These are phyloP conservation scores for Branchellion lobata DNA, from an alignment of 2,888 invertebrate species.

Conservation along the genomic window DNA sequence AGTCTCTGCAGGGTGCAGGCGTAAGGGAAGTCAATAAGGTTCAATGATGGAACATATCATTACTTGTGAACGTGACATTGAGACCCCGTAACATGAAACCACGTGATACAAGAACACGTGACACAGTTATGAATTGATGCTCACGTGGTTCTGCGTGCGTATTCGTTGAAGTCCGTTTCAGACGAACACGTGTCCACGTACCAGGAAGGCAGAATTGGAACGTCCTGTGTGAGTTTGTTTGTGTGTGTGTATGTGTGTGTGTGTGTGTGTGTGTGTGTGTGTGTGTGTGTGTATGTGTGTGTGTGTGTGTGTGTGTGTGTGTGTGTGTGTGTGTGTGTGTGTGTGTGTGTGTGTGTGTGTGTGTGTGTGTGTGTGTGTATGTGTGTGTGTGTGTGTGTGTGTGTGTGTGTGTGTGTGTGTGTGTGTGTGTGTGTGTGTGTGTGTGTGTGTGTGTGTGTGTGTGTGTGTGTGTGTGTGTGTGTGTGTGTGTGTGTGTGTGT, in stretches of 20 bases:
- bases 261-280: conserved; percentile 20
- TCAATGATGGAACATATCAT: too few species aligned
- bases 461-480: conserved; percentile 17
- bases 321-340: conserved; percentile 27
- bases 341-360: conserved; percentile 2
- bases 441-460: conserved; percentile 23
- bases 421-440: conserved; percentile 21
- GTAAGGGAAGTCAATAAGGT: too few species aligned
- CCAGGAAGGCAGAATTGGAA: not conserved
- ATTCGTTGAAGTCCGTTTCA: not conserved
- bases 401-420: conserved; percentile 10
- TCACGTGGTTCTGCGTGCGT: not conserved
- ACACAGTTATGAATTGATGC: not conserved
- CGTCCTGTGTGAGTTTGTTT: not conserved
- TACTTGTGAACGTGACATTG: too few species aligned
- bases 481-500: conserved; percentile 21
- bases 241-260: conserved; percentile 20
- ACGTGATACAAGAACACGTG: not conserved
- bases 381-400: conserved; percentile 23
- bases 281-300: conserved; percentile 22
- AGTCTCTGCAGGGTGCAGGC: not conserved
- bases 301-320: conserved; percentile 15
- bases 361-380: conserved; percentile 6
- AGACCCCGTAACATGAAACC: not conserved
- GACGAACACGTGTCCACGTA: not conserved